Evolutionary conservation across 1,140 invertebrate genomes (phyloP).

Genomic region (Potamilus streckersoni): DNA sequence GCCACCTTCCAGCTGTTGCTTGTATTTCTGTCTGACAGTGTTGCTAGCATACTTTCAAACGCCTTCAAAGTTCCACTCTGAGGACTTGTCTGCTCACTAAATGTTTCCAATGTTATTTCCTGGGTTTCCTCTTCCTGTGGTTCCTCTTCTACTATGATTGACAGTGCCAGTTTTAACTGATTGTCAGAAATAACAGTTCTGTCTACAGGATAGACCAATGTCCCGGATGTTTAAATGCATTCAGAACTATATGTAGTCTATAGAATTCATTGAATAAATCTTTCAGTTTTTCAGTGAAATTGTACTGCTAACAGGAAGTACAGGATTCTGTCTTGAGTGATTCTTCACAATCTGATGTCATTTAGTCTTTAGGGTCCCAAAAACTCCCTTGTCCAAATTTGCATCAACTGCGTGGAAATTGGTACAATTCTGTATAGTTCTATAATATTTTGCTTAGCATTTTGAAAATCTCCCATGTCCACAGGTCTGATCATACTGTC

Average conservation of each 20-base stretch:
- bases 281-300: conserved; percentile 34
- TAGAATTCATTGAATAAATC: conserved; percentile 32
- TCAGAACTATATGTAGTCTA: conserved; percentile 31
- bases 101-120: too few species aligned
- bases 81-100: too few species aligned
- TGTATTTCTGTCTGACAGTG: too few species aligned
- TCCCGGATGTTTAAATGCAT: conserved; percentile 16
- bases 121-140: too few species aligned
- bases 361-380: conserved; percentile 27
- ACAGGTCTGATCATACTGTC: conserved; percentile 29
- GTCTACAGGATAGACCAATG: conserved; percentile 22
- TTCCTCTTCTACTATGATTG: background rate
- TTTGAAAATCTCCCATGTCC: conserved; percentile 3
- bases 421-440: conserved; percentile 28
- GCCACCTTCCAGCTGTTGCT: too few species aligned
- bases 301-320: conserved; percentile 18
- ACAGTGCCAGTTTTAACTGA: conserved; percentile 15
- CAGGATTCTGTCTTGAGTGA: conserved; percentile 28
- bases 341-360: conserved; percentile 23
- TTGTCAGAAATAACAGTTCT: conserved; percentile 13
- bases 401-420: conserved; percentile 37
- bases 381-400: conserved; percentile 33
- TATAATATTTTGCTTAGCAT: conserved; percentile 12
- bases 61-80: too few species aligned
- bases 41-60: too few species aligned